Conservation (phyloP, 2,113 vertebrate species). For the Hippocampus guttulatus region DNA sequence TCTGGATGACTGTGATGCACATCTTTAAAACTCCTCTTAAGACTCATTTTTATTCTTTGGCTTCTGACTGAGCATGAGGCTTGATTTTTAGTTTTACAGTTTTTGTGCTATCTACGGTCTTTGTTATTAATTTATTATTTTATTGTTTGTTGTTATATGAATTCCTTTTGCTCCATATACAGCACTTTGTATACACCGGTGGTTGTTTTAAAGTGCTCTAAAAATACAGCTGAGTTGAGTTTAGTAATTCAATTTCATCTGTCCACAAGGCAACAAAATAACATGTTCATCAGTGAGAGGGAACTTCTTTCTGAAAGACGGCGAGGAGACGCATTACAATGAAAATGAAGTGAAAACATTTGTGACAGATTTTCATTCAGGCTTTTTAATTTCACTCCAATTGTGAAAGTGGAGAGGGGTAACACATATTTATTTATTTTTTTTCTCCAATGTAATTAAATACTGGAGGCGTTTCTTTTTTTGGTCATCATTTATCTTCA, state of each 20-base stretch:
- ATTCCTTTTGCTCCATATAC: too few relatives aligned
- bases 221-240: too few relatives aligned
- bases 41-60: too few relatives aligned
- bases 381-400: neutral
- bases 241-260: neutral
- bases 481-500: neutral
- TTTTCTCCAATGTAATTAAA: neutral
- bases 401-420: neutral
- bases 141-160: too few relatives aligned
- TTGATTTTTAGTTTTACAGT: too few relatives aligned
- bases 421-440: neutral
- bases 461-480: neutral
- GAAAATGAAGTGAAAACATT: neutral
- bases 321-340: neutral
- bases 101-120: too few relatives aligned
- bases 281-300: neutral
- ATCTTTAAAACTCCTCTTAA: too few relatives aligned
- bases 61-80: too few relatives aligned
- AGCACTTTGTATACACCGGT: too few relatives aligned
- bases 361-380: neutral
- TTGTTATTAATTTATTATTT: too few relatives aligned
- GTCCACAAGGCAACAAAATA: neutral
- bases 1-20: too few relatives aligned
- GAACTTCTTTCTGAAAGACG: neutral
- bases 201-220: too few relatives aligned